Base-by-base conservation (phyloP, 1,140 invertebrate species). In the Heliconius hermathena region DNA sequence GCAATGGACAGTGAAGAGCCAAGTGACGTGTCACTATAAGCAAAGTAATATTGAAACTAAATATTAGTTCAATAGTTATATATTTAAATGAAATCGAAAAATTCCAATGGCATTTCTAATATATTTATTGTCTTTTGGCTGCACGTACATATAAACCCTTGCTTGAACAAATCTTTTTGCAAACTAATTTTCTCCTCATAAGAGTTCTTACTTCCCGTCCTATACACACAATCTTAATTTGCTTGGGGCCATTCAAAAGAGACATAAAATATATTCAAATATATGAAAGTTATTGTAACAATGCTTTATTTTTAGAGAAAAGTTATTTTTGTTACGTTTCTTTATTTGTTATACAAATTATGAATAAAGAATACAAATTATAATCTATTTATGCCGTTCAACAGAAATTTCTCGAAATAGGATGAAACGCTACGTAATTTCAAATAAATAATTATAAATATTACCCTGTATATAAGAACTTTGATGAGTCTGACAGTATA, bases 101-200 rank as follows among this genome's bases (percentile, higher is more conserved):
- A 57, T n/a, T 8, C 20, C n/a, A 22, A 2, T 3, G 18, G 0
- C 54, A 22, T n/a, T 57, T 57, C 8, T 57, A 57, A 57, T 57
- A 57, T 22, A n/a, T 57, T 52, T 18, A 22, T 1, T 57, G 18
- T 20, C 18, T 22, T 22, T 22, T 57, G 54, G 9, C n/a, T 57
- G 54, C n/a, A 57, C 54, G 54, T 57, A 57, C 57, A 46, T 29
- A 33, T 29, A 33, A 79, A 79, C 18, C 38, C 0, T 29, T 57
- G 22, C 73, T 77, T 54, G 52, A 74, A 74, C 16, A 78, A 81
- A 85, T 83, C 80, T 81, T 83, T 84, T 80, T 73, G 78, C 78
- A 85, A 87, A 82, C 81, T 87, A 85, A 87, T 85, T 87, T 84
- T 85, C 79, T 80, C 76, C 41, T 41, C 11, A 41, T 41, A 41